Evolutionary conservation across 2,888 invertebrate genomes (phyloP).

Genomic region (Chrysomela aeneicollis): DNA sequence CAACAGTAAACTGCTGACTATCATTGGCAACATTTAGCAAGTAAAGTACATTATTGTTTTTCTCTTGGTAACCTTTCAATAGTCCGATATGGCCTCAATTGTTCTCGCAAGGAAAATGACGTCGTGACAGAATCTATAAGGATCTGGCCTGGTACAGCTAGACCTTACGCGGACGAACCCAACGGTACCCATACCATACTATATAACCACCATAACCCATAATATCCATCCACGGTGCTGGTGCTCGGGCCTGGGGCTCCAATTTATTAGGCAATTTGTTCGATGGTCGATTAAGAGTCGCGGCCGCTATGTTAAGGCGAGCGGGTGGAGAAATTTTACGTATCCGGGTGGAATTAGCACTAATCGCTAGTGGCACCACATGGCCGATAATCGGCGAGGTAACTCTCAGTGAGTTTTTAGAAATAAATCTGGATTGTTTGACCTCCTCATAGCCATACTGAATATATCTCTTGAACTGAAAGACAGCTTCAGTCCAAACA

Average conservation of each 20-base stretch:
- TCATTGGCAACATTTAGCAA: too few species aligned
- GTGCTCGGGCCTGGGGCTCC: slow-evolving; percentile 30
- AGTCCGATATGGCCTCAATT: too few species aligned
- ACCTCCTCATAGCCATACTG: too few species aligned
- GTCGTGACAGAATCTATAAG: neutral
- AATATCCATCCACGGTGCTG: slow-evolving; percentile 21
- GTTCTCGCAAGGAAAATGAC: too few species aligned
- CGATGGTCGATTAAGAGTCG: slow-evolving; percentile 28
- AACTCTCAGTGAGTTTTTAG: too few species aligned
- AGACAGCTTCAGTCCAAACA: too few species aligned
- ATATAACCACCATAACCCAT: slow-evolving; percentile 11
- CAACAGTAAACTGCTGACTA: too few species aligned
- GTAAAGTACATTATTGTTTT: too few species aligned
- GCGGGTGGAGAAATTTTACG: slow-evolving; percentile 18
- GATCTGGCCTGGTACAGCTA: slow-evolving; percentile 14
- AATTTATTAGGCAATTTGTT: slow-evolving; percentile 38
- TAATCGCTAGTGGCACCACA: neutral
- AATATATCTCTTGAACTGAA: too few species aligned
- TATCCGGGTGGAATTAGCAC: slow-evolving; percentile 19
- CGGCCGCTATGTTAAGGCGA: slow-evolving; percentile 28
- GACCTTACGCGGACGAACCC: slow-evolving; percentile 8
- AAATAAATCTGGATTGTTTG: too few species aligned
- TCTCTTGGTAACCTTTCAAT: too few species aligned
- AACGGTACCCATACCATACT: slow-evolving; percentile 13
- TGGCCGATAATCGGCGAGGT: neutral